A percentile compares a stretch with the other conserved stretches of the same genome.
phyloP scores from a whole-genome alignment of 2,888 invertebrate genomes.

The Bembecia ichneumoniformis region DNA sequence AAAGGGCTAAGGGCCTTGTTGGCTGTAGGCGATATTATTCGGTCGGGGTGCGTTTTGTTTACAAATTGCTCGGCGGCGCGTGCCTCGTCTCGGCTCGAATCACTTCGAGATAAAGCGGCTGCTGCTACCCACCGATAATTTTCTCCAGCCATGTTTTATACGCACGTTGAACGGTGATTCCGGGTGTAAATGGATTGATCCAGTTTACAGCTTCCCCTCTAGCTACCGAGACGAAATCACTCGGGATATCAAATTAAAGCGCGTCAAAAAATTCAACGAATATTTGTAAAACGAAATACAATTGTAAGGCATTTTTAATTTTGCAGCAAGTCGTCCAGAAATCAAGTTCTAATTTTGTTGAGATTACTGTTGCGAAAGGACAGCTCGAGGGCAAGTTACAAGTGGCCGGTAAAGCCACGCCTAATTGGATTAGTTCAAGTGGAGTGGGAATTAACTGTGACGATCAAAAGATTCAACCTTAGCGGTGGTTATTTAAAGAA shows the following conservation, averaged over 20 bases:
- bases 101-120: slow-evolving; percentile 35
- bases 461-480: slow-evolving; percentile 6
- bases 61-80: slow-evolving; percentile 61
- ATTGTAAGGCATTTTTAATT: slow-evolving; percentile 2
- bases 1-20: slow-evolving; percentile 37
- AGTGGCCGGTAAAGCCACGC: slow-evolving; percentile 7
- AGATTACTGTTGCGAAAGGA: slow-evolving; percentile 8
- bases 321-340: slow-evolving; percentile 2
- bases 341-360: slow-evolving; percentile 9
- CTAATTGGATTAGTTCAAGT: slow-evolving; percentile 10
- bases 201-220: slow-evolving; percentile 30
- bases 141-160: slow-evolving; percentile 51
- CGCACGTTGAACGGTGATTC: slow-evolving; percentile 39
- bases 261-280: too few species aligned
- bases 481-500: slow-evolving; percentile 1
- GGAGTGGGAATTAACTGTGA: slow-evolving; percentile 6
- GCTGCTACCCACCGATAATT: slow-evolving; percentile 48
- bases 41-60: slow-evolving; percentile 61
- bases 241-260: background rate
- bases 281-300: too few species aligned
- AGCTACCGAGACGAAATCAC: slow-evolving; percentile 6
- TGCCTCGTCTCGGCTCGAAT: slow-evolving; percentile 42
- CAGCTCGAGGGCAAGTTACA: slow-evolving; percentile 10
- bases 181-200: slow-evolving; percentile 43
- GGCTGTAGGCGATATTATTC: slow-evolving; percentile 45